phyloP scores from a whole-genome alignment of 2,797 vertebrate species.

The Macroramphosus scolopax region DNA sequence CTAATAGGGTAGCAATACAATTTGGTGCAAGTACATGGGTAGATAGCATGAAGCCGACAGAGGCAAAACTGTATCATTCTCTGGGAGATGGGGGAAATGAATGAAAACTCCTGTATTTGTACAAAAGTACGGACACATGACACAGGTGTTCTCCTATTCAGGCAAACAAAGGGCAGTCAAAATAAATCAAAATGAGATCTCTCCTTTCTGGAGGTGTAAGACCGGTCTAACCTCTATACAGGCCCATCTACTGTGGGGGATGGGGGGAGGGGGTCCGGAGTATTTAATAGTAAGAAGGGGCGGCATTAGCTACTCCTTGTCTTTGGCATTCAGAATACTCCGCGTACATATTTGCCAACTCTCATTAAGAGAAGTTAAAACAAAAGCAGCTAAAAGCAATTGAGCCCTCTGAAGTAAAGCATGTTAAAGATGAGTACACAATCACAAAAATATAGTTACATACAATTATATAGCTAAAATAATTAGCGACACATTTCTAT shows the following conservation, averaged over 20 bases:
- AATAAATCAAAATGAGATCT: slow-evolving; percentile 74
- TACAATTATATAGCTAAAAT: no score
- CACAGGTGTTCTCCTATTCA: slow-evolving; percentile 88
- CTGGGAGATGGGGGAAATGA: slow-evolving; percentile 80
- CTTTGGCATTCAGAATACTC: slow-evolving; percentile 96
- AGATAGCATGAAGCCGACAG: slow-evolving; percentile 85
- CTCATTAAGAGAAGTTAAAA: slow-evolving; percentile 78
- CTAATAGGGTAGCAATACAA: slow-evolving; percentile 89
- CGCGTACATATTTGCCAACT: slow-evolving; percentile 99
- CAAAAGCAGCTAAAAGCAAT: slow-evolving; percentile 66
- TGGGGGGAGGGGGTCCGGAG: slow-evolving; percentile 74
- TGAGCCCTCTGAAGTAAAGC: slow-evolving; percentile 84
- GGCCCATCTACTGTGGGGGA: slow-evolving; percentile 70
- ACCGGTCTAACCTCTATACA: slow-evolving; percentile 72
- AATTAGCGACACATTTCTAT: no score
- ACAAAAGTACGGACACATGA: slow-evolving; percentile 83
- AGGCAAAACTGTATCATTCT: slow-evolving; percentile 90
- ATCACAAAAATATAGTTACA: no score
- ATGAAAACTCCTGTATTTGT: slow-evolving; percentile 82
- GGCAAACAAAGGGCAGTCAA: slow-evolving; percentile 89
- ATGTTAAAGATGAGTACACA: not conserved
- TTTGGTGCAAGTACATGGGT: slow-evolving; percentile 90
- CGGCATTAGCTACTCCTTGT: slow-evolving; percentile 88
- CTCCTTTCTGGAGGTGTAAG: slow-evolving; percentile 69
- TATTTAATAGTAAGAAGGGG: slow-evolving; percentile 89